Evolutionary conservation across 2,888 invertebrate genomes (phyloP).

Genomic region (Abrostola tripartita): DNA sequence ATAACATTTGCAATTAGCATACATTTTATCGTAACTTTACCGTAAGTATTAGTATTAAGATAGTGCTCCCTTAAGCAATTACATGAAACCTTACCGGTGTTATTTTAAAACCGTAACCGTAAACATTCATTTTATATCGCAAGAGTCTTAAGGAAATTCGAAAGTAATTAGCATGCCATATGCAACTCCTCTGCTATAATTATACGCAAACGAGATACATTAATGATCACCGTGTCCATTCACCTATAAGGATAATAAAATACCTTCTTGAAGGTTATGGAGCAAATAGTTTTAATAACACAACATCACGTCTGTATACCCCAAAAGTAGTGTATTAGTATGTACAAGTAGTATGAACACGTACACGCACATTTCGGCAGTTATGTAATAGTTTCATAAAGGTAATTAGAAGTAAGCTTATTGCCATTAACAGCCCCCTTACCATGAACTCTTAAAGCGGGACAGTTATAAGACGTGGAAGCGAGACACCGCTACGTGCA

Average conservation of each 20-base stretch:
- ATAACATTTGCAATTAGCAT: too few relatives aligned
- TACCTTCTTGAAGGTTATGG: constrained; percentile 9
- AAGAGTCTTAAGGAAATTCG: constrained; percentile 38
- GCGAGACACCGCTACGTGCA: too few relatives aligned
- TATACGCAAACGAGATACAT: constrained; percentile 41
- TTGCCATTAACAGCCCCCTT: too few relatives aligned
- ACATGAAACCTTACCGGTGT: constrained; percentile 19
- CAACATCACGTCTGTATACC: too few relatives aligned
- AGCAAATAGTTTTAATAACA: constrained; percentile 7
- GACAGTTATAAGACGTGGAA: too few relatives aligned
- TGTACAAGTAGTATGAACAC: too few relatives aligned
- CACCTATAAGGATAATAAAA: constrained; percentile 30
- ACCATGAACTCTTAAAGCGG: too few relatives aligned
- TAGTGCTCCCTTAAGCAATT: constrained; percentile 12
- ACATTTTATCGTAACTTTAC: too few relatives aligned
- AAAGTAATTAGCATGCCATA: constrained; percentile 49
- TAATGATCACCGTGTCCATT: constrained; percentile 25
- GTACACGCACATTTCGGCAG: too few relatives aligned
- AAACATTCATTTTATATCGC: constrained; percentile 43
- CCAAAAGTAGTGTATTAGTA: too few relatives aligned
- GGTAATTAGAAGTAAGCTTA: too few relatives aligned
- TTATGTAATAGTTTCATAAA: too few relatives aligned
- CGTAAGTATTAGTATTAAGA: not conserved
- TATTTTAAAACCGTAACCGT: constrained; percentile 26
- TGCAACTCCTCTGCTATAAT: constrained; percentile 45